phyloP scores from a whole-genome alignment of 1,140 invertebrate species.

The Lycorma delicatula region DNA sequence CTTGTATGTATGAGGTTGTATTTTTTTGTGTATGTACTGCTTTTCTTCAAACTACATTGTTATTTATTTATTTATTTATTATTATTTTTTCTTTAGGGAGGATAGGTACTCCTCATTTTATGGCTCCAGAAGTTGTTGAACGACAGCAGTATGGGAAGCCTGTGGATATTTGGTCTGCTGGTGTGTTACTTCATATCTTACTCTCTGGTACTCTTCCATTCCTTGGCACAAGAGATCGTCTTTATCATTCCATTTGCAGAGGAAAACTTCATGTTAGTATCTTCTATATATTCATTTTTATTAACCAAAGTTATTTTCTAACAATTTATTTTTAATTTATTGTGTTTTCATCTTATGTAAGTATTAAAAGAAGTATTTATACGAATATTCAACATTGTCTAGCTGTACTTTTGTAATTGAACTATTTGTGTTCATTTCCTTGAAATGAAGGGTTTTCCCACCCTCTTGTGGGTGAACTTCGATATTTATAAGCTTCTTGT shows the following conservation, averaged over 20 bases:
- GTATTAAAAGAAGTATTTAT: too few species aligned
- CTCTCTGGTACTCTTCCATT: constrained; percentile 91
- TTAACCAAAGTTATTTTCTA: not conserved
- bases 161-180: constrained; percentile 93
- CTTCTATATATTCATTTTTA: not conserved
- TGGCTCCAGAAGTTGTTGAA: constrained; percentile 93
- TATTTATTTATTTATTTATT: too few species aligned
- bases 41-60: too few species aligned
- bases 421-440: too few species aligned
- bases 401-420: too few species aligned
- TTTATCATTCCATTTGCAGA: constrained; percentile 82
- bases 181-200: constrained; percentile 87
- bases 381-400: too few species aligned
- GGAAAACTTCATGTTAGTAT: constrained; percentile 70
- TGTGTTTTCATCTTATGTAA: not conserved
- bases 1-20: too few species aligned
- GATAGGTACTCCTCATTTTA: constrained; percentile 92
- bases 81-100: constrained; percentile 52
- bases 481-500: too few species aligned
- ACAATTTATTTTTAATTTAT: not conserved
- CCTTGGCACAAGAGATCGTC: constrained; percentile 80
- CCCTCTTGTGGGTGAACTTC: too few species aligned
- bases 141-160: constrained; percentile 89
- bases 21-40: too few species aligned
- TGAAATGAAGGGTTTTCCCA: too few species aligned